A percentile compares a stretch with the other conserved stretches of the same genome.
These are phyloP conservation scores for Rhodophaea formosa DNA, from an alignment of 2,888 invertebrate genomes.

Conservation along the genomic window DNA sequence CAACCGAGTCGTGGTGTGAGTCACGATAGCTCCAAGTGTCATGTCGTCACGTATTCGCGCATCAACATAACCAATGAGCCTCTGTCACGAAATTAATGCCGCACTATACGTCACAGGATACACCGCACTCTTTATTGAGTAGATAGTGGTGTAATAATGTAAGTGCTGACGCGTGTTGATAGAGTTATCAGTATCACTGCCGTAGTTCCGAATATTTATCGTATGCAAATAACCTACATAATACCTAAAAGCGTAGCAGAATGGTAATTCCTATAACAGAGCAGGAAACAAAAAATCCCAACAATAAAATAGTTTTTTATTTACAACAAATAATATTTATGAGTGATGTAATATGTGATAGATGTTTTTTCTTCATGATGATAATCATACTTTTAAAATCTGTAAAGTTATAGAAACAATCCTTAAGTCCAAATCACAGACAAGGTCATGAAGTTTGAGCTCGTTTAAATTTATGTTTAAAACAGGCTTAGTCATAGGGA, in stretches of 20 bases:
- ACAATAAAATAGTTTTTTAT: neutral
- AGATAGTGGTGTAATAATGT: neutral
- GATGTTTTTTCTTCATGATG: neutral
- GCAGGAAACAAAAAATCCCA: neutral
- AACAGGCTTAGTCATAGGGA: neutral
- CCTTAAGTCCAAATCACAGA: neutral
- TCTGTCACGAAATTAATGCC: conserved; percentile 46
- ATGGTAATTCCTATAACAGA: neutral
- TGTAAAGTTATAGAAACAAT: neutral
- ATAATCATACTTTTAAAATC: neutral
- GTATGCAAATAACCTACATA: neutral
- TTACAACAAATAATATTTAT: too few species aligned
- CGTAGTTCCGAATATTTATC: conserved; percentile 5
- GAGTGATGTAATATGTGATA: too few species aligned
- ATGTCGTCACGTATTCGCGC: conserved; percentile 67
- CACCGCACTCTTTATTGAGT: conserved; percentile 14
- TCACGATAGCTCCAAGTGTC: conserved; percentile 56
- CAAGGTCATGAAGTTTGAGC: conserved; percentile 5
- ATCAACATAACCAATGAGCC: conserved; percentile 30
- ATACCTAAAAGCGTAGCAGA: neutral
- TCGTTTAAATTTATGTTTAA: neutral
- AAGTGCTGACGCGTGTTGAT: conserved; percentile 32
- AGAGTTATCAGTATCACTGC: conserved; percentile 21
- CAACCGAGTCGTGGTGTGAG: conserved; percentile 51
- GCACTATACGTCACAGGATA: conserved; percentile 46